Evolutionary conservation across 2,888 invertebrate genomes (phyloP), one percentile per base, ranked within the genome.

Genomic region (Sesamia inferens): DNA sequence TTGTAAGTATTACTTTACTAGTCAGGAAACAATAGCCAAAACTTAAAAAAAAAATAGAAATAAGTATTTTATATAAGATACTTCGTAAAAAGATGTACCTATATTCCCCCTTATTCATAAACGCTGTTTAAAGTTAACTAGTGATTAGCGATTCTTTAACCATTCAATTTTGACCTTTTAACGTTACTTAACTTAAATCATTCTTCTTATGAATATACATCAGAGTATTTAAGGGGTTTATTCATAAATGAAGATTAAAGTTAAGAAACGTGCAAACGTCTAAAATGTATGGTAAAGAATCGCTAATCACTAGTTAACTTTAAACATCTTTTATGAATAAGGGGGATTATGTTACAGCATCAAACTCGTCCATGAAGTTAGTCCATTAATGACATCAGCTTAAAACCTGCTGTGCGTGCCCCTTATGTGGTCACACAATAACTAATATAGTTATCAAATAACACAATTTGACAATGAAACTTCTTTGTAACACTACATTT

Each of bases 401-500:
- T 44, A 57, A 31, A 72, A 72, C 51, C 68, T n/a, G 42, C 42
- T 64, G 42, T 65, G 55, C 47, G 48, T 76, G 61, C 70, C 39
- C 68, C 55, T 69, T 42, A n/a, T 72, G 64, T 84, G 42, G 70
- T 67, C 63, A 79, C 64, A 57, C 54, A 64, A 68, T 55, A 64
- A 68, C 64, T 66, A 48, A 66, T 57, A 61, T 11, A 44, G 13
- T 47, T 1, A 0, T 48, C 0, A 24, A 55, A 39, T 54, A 39
- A 68, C n/a, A n/a, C 14, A 48, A n/a, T 59, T 31, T 51, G 14
- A 76, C 44, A 67, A 55, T 39, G 19, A 39, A 70, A 55, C 61
- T 68, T 84, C 76, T 68, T 39, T 8, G 0, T 16, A 11, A 31
- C 63, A 47, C 14, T 2, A 22, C 22, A 55, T 51, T 73, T 63